A percentile compares a stretch with the other conserved stretches of the same genome.
Evolutionary conservation across 2,888 invertebrate species (phyloP).

Genomic region (Slavum lentiscoides): DNA sequence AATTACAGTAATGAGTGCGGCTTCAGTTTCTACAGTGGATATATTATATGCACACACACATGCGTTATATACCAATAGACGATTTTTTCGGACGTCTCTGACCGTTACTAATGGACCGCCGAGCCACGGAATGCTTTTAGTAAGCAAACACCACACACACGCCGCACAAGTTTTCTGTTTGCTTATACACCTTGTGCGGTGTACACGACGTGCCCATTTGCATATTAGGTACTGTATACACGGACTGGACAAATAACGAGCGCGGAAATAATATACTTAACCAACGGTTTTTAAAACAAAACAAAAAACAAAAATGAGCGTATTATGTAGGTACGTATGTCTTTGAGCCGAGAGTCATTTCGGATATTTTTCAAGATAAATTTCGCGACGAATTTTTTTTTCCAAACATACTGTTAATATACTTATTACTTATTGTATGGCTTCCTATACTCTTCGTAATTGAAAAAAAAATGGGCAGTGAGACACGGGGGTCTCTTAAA

Average conservation of each 20-base stretch:
- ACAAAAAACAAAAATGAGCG: no score
- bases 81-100: slow-evolving; percentile 39
- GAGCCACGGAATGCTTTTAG: slow-evolving; percentile 45
- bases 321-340: no score
- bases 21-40: slow-evolving; percentile 22
- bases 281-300: not conserved
- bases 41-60: not conserved
- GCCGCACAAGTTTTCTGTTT: slow-evolving; percentile 32
- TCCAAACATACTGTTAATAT: no score
- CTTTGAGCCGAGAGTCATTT: no score
- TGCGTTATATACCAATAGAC: not conserved
- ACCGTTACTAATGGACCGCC: slow-evolving; percentile 45
- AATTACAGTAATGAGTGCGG: slow-evolving; percentile 46
- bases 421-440: no score
- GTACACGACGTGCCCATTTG: no score
- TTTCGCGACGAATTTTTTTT: no score
- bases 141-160: slow-evolving; percentile 25
- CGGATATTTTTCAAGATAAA: no score
- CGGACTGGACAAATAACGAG: not conserved
- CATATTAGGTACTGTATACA: not conserved
- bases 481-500: no score
- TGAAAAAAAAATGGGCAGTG: no score
- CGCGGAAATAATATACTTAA: no score
- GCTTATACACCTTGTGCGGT: not conserved
- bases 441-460: no score